Percentiles rank a stretch among this genome's conserved stretches.
These are phyloP conservation scores for Poeciliopsis turrubarensis DNA, from an alignment of 2,113 vertebrate species.

Conservation along the genomic window DNA sequence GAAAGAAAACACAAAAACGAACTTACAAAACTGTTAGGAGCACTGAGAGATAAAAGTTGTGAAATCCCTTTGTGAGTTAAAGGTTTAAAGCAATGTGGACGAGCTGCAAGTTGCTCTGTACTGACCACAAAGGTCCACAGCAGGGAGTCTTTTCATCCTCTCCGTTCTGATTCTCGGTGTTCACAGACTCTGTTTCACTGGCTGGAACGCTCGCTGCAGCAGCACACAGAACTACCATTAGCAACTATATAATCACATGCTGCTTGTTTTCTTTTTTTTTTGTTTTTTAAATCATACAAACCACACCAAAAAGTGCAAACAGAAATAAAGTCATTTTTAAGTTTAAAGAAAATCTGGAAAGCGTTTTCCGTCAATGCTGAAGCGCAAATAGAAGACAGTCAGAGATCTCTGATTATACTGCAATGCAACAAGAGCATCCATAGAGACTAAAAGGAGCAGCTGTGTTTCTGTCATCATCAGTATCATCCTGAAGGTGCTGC, in stretches of 20 bases:
- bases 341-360: not conserved
- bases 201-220: conserved; percentile 92
- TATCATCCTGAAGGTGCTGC: conserved; percentile 59
- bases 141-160: conserved; percentile 87
- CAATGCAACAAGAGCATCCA: not conserved
- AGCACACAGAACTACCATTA: conserved; percentile 61
- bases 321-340: not conserved
- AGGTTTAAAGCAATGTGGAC: not conserved
- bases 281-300: too few relatives aligned
- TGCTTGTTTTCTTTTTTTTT: too few relatives aligned
- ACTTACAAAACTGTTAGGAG: conserved; percentile 14
- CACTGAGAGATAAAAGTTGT: not conserved
- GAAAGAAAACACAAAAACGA: conserved; percentile 71
- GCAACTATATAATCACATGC: not conserved
- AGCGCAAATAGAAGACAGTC: conserved; percentile 1
- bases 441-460: not conserved
- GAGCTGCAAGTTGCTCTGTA: not conserved
- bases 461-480: conserved; percentile 49
- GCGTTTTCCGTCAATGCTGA: not conserved
- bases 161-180: conserved; percentile 90
- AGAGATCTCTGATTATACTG: not conserved
- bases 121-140: conserved; percentile 91
- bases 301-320: not conserved
- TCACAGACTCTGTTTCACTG: conserved; percentile 95
- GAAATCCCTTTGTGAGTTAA: not conserved